Conservation (phyloP, 2,888 invertebrate species). For the Brenthis daphne region DNA sequence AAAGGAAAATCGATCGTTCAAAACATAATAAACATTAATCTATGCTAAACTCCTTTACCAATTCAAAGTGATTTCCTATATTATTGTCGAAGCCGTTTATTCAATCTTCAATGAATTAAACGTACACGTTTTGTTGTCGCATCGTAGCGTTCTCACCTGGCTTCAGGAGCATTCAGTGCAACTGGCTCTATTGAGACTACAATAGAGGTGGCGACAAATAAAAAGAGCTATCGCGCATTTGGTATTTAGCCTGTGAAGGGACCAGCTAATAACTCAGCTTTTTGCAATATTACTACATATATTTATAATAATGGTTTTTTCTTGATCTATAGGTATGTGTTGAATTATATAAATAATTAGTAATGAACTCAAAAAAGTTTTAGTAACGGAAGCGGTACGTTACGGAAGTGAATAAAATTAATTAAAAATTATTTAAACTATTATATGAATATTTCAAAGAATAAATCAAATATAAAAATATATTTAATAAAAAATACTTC, state of each 20-base stretch:
- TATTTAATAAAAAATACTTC: too few relatives aligned
- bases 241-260: constrained; percentile 3
- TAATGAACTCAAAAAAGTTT: too few relatives aligned
- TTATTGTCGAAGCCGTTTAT: constrained; percentile 48
- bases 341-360: too few relatives aligned
- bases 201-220: constrained; percentile 23
- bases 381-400: too few relatives aligned
- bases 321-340: too few relatives aligned
- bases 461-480: too few relatives aligned
- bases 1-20: neutral
- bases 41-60: constrained; percentile 23
- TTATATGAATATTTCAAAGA: too few relatives aligned
- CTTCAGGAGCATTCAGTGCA: constrained; percentile 25
- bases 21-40: constrained; percentile 16
- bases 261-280: neutral
- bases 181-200: constrained; percentile 8
- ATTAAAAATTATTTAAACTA: too few relatives aligned
- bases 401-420: too few relatives aligned
- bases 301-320: too few relatives aligned
- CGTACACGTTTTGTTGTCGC: constrained; percentile 51
- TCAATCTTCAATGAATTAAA: constrained; percentile 58
- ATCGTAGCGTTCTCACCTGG: constrained; percentile 33
- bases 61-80: constrained; percentile 43
- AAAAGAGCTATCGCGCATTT: constrained; percentile 7
- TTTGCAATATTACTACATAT: too few relatives aligned